A percentile compares a stretch with the other conserved stretches of the same genome.
Conservation (phyloP, 2,888 invertebrate species). For the Drosophila silvestris region DNA sequence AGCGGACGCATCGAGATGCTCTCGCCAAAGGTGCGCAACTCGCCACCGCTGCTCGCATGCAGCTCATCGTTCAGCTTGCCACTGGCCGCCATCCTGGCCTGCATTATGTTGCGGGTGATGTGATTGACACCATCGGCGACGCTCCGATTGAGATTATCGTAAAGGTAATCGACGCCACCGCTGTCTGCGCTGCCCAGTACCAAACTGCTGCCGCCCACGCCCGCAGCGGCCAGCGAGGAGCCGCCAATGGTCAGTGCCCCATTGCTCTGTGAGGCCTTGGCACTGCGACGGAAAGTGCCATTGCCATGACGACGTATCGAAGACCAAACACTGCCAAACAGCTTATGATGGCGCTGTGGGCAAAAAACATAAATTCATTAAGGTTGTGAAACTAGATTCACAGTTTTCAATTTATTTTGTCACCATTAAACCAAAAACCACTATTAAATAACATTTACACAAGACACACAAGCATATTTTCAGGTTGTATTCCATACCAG, state of each 20-base stretch:
- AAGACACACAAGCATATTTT: no score
- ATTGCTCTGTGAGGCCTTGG: constrained; percentile 77
- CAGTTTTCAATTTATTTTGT: neutral
- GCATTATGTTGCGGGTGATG: constrained; percentile 84
- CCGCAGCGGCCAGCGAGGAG: constrained; percentile 50
- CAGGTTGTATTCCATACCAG: no score
- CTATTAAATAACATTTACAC: no score
- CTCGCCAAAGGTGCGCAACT: constrained; percentile 86
- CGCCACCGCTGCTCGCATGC: constrained; percentile 74
- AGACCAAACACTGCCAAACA: constrained; percentile 98
- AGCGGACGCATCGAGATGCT: constrained; percentile 90
- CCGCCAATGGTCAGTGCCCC: constrained; percentile 66
- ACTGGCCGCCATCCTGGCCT: constrained; percentile 75
- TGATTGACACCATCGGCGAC: constrained; percentile 85
- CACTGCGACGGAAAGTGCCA: constrained; percentile 80
- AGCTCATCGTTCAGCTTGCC: constrained; percentile 68
- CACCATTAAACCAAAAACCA: no score
- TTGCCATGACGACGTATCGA: constrained; percentile 93
- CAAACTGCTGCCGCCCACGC: constrained; percentile 71
- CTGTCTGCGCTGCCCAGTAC: constrained; percentile 64
- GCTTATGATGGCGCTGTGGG: constrained; percentile 94
- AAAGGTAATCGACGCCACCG: constrained; percentile 68
- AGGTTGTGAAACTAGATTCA: neutral
- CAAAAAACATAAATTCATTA: neutral
- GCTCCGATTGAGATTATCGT: constrained; percentile 81